Evolutionary conservation across 2,888 invertebrate species (phyloP).

Genomic region (Agriopis leucophaearia): DNA sequence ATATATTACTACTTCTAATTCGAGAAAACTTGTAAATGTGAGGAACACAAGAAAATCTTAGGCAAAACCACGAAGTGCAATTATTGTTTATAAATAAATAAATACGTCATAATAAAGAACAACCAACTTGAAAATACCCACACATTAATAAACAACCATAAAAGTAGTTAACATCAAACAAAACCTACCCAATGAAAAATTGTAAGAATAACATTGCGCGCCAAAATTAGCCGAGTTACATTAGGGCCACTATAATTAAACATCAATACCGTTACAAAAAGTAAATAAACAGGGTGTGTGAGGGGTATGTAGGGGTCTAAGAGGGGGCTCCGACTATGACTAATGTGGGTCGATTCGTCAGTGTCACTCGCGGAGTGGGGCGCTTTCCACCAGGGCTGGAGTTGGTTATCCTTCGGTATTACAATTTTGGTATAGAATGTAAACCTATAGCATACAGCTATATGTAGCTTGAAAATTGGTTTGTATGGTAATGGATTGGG

Average conservation of each 20-base stretch:
- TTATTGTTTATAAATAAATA: background rate
- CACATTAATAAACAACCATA: constrained; percentile 39
- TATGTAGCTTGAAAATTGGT: constrained; percentile 44
- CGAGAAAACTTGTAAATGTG: too few relatives aligned
- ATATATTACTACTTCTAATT: too few relatives aligned
- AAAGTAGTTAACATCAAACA: constrained; percentile 42
- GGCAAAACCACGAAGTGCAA: too few relatives aligned
- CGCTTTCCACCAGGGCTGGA: constrained; percentile 79
- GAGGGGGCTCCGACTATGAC: constrained; percentile 88
- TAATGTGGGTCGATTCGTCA: constrained; percentile 90
- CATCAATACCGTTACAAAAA: constrained; percentile 86
- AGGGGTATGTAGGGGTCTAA: constrained; percentile 77
- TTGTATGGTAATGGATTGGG: constrained; percentile 33
- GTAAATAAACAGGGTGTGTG: constrained; percentile 85
- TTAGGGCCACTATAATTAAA: constrained; percentile 84
- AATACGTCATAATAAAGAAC: constrained; percentile 6
- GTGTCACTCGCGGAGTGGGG: constrained; percentile 86
- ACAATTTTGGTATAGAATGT: constrained; percentile 74
- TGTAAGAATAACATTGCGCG: constrained; percentile 74
- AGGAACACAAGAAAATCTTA: too few relatives aligned
- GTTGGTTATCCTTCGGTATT: constrained; percentile 79
- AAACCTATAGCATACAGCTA: constrained; percentile 6
- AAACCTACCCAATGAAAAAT: constrained; percentile 67
- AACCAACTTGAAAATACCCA: constrained; percentile 23
- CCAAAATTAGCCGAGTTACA: constrained; percentile 77